phyloP scores from a whole-genome alignment of 1,140 invertebrate genomes.

The Wasmannia auropunctata region DNA sequence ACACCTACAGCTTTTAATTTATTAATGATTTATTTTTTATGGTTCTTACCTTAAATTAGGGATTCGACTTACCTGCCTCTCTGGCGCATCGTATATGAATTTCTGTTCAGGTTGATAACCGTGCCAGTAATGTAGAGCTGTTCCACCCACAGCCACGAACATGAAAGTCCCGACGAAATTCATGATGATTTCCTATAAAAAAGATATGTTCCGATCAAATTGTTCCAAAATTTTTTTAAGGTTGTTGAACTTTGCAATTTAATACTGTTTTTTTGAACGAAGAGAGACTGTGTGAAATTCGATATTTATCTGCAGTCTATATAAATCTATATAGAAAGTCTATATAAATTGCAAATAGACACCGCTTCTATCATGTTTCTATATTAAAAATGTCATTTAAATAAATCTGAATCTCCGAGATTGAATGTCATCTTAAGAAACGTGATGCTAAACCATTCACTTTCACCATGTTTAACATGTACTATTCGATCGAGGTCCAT shows the following conservation, averaged over 20 bases:
- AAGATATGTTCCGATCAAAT: slow-evolving; percentile 3
- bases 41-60: not conserved
- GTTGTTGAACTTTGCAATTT: not conserved
- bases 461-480: slow-evolving; percentile 2
- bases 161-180: slow-evolving; percentile 93
- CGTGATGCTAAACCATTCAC: not conserved
- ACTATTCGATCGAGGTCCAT: not conserved
- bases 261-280: not conserved
- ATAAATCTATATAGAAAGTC: no score
- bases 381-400: not conserved
- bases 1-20: not conserved
- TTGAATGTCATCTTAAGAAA: not conserved
- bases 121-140: slow-evolving; percentile 94
- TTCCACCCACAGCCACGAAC: slow-evolving; percentile 93
- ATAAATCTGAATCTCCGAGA: not conserved
- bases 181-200: slow-evolving; percentile 92
- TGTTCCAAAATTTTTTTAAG: not conserved
- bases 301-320: no score
- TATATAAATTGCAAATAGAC: not conserved
- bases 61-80: slow-evolving; percentile 87
- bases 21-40: not conserved
- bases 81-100: slow-evolving; percentile 88
- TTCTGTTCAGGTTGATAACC: slow-evolving; percentile 92
- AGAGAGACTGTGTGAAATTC: not conserved
- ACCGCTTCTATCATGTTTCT: not conserved